Evolutionary conservation across 1,140 invertebrate genomes (phyloP).

Genomic region (Nixonia krombeini): DNA sequence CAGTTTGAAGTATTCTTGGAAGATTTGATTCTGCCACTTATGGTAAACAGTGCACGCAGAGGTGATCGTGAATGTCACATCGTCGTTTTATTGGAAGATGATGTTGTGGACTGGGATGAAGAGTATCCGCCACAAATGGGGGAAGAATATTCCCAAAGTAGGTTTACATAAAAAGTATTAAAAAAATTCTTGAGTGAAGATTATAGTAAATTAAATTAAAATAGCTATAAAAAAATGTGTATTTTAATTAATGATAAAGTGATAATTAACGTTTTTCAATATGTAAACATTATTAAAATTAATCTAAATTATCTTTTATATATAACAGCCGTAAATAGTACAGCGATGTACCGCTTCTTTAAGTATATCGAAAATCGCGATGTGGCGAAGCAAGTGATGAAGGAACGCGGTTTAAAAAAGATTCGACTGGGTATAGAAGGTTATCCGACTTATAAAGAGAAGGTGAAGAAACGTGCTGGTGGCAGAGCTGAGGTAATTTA

Average conservation of each 20-base stretch:
- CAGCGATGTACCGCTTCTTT: conserved; percentile 97
- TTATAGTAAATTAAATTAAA: background rate
- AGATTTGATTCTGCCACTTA: conserved; percentile 93
- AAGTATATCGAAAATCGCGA: conserved; percentile 99
- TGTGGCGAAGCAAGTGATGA: conserved; percentile 98
- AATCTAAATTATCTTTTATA: too few relatives aligned
- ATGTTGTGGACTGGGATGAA: conserved; percentile 98
- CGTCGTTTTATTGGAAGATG: conserved; percentile 95
- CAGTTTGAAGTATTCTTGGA: conserved; percentile 98
- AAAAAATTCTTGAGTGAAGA: background rate
- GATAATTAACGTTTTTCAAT: too few relatives aligned
- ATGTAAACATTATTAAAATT: too few relatives aligned
- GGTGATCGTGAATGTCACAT: conserved; percentile 93
- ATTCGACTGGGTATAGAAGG: conserved; percentile 99
- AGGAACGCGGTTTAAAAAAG: conserved; percentile 98
- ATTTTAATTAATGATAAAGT: too few relatives aligned
- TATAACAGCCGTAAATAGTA: conserved; percentile 84
- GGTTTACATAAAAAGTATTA: conserved; percentile 41
- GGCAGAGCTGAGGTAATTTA: conserved; percentile 97
- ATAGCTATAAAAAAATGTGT: background rate
- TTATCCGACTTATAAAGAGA: conserved; percentile 99
- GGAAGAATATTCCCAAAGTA: conserved; percentile 97
- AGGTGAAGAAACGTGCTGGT: conserved; percentile 91
- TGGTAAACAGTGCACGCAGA: conserved; percentile 95
- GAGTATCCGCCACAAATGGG: conserved; percentile 99